Conservation (phyloP, 1,140 invertebrate species). For the Linepithema humile region DNA sequence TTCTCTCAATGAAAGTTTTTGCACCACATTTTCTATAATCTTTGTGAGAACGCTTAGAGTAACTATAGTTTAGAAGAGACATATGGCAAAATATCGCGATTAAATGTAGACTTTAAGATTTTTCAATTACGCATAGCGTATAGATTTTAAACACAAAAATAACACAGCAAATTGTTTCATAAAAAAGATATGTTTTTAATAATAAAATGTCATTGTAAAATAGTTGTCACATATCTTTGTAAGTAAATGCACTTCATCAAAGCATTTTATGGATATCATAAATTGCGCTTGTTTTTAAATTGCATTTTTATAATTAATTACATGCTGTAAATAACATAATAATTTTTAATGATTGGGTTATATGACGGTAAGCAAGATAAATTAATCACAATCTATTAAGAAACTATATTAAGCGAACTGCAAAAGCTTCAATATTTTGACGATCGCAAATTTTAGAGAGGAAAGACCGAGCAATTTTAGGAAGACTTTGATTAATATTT, state of each 20-base stretch:
- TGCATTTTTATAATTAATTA: background rate
- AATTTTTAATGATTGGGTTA: background rate
- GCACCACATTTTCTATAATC: conserved; percentile 28
- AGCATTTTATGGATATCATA: background rate
- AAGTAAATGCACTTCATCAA: background rate
- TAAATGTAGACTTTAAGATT: background rate
- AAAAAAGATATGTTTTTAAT: no score
- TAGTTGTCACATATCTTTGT: background rate
- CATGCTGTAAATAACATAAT: background rate
- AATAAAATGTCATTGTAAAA: no score
- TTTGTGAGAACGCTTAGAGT: conserved; percentile 1
- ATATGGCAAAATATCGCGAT: background rate
- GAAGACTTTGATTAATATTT: background rate
- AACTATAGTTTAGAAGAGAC: background rate
- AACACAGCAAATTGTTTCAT: no score
- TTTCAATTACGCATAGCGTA: background rate
- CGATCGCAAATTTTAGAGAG: background rate
- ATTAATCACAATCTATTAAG: background rate
- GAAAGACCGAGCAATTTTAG: background rate
- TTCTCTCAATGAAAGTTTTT: conserved; percentile 53
- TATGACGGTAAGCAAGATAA: background rate
- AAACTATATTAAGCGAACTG: background rate
- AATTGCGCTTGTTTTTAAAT: background rate
- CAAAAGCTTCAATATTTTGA: background rate
- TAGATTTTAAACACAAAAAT: background rate